These are phyloP conservation scores for Apodemus agrarius DNA, from an alignment of 2,797 vertebrate genomes.

Conservation along the genomic window DNA sequence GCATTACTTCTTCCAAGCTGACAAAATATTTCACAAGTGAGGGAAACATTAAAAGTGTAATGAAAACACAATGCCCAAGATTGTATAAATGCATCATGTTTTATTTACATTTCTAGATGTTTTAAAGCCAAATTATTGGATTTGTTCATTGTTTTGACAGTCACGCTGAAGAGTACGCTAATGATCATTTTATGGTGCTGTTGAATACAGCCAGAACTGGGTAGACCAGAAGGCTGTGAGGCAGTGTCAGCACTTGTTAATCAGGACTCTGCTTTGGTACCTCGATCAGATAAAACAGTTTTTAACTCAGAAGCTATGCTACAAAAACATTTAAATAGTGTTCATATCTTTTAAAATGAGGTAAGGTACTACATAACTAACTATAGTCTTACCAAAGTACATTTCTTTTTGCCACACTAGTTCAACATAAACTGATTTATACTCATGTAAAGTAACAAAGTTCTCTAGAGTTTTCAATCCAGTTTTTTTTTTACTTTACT, in stretches of 20 bases:
- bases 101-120: constrained; percentile 74
- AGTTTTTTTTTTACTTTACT: not conserved
- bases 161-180: constrained; percentile 56
- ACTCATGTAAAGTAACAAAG: constrained; percentile 31
- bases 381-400: not conserved
- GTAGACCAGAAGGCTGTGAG: constrained; percentile 34
- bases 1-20: constrained; percentile 55
- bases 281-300: constrained; percentile 59
- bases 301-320: not conserved
- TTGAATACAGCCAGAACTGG: not conserved
- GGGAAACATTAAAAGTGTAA: constrained; percentile 68
- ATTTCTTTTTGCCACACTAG: not conserved
- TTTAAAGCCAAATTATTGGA: constrained; percentile 62
- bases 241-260: constrained; percentile 33
- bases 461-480: not conserved
- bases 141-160: constrained; percentile 74
- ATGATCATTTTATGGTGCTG: constrained; percentile 73
- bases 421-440: not conserved
- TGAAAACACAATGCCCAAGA: constrained; percentile 72
- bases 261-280: not conserved
- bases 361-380: not conserved
- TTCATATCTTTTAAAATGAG: not conserved
- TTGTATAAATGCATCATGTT: constrained; percentile 58
- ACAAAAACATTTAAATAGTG: not conserved
- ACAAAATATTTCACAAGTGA: constrained; percentile 78